phyloP scores from a whole-genome alignment of 1,140 invertebrate genomes.

The Dendrolimus punctatus region DNA sequence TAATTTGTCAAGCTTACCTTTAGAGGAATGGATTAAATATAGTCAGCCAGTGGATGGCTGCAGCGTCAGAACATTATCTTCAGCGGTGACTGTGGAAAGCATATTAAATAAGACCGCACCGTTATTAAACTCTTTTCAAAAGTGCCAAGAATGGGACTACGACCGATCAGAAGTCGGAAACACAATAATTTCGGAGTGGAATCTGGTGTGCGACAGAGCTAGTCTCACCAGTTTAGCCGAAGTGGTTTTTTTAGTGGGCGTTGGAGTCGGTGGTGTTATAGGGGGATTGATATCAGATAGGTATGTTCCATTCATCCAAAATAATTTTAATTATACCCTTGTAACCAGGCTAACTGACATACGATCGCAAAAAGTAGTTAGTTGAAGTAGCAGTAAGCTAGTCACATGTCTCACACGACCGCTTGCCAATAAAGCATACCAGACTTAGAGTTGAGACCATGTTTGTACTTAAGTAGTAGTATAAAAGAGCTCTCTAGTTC shows the following conservation, averaged over 20 bases:
- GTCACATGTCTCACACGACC: too few species aligned
- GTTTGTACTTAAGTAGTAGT: too few species aligned
- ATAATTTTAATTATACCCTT: background rate
- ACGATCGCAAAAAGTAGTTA: too few species aligned
- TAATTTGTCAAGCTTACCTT: constrained; percentile 64
- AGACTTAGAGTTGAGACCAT: too few species aligned
- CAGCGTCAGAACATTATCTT: constrained; percentile 38
- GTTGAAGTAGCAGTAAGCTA: too few species aligned
- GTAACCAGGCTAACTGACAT: too few species aligned
- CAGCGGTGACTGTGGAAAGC: constrained; percentile 37
- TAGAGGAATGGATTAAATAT: constrained; percentile 75
- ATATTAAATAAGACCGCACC: constrained; percentile 53
- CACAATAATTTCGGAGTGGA: constrained; percentile 78
- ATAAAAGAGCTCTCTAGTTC: too few species aligned
- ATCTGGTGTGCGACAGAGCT: constrained; percentile 77
- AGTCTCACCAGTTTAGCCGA: constrained; percentile 77
- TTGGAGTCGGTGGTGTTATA: constrained; percentile 79
- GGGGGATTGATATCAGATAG: constrained; percentile 82
- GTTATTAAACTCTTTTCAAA: constrained; percentile 35
- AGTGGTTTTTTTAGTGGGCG: constrained; percentile 79
- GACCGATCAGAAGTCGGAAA: constrained; percentile 74
- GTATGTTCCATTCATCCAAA: constrained; percentile 20
- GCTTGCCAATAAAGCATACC: too few species aligned
- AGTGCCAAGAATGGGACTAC: constrained; percentile 79
- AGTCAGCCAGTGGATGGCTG: constrained; percentile 72